A percentile compares a stretch with the other conserved stretches of the same genome.
Evolutionary conservation across 2,888 invertebrate genomes (phyloP).

Genomic region (Amphimallon solstitiale): DNA sequence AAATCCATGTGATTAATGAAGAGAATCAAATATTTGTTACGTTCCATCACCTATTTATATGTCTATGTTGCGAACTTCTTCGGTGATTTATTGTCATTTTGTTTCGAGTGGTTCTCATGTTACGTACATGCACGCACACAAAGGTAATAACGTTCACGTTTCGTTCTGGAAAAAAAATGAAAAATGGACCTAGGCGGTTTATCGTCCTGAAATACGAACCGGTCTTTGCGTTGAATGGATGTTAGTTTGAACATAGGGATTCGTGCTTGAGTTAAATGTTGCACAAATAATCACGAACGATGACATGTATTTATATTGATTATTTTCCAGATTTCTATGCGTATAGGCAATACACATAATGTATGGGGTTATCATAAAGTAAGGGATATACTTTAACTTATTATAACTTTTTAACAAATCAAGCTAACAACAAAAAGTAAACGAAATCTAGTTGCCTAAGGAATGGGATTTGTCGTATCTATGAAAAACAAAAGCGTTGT

Average conservation of each 20-base stretch:
- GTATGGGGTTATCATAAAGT: no score
- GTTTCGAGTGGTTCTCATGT: constrained; percentile 23
- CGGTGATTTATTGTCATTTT: constrained; percentile 40
- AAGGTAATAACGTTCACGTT: constrained; percentile 1
- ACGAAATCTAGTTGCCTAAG: no score
- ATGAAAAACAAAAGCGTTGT: no score
- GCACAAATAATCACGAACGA: neutral
- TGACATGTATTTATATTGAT: no score
- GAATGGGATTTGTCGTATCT: no score
- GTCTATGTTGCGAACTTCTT: constrained; percentile 32
- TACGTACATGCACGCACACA: neutral
- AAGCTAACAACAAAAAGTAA: no score
- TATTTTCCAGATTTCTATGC: no score
- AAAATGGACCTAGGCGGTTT: constrained; percentile 18
- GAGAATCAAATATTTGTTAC: constrained; percentile 52
- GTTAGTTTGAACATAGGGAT: neutral
- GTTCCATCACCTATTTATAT: constrained; percentile 40
- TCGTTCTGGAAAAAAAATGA: constrained; percentile 20
- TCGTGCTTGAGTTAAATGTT: neutral
- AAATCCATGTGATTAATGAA: constrained; percentile 53
- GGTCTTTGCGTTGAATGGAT: constrained; percentile 3
- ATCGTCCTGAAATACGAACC: constrained; percentile 7
- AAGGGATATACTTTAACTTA: no score
- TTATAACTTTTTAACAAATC: no score
- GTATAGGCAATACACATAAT: no score